Evolutionary conservation across 2,797 vertebrate species (phyloP).

Genomic region (Sebastes cheni): DNA sequence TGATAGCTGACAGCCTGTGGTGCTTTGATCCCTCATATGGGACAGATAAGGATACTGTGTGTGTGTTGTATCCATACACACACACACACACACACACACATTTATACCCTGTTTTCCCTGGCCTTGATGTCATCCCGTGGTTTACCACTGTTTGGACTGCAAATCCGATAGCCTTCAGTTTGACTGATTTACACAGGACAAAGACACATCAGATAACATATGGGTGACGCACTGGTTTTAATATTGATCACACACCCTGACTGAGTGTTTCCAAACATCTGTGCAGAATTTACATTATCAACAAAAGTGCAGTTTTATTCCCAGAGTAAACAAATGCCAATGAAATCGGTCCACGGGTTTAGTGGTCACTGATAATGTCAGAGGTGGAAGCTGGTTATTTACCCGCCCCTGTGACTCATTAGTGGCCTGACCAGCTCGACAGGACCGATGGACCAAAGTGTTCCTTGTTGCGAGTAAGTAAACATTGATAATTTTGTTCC

Average conservation of each 20-base stretch:
- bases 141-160: slow-evolving; percentile 61
- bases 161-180: slow-evolving; percentile 57
- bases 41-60: slow-evolving; percentile 64
- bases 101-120: slow-evolving; percentile 20
- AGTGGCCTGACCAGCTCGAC: slow-evolving; percentile 35
- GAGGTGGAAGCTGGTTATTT: slow-evolving; percentile 66
- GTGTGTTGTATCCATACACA: slow-evolving; percentile 8
- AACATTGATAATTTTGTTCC: slow-evolving; percentile 34
- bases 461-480: slow-evolving; percentile 26
- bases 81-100: slow-evolving; percentile 6
- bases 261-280: slow-evolving; percentile 36
- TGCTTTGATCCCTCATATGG: slow-evolving; percentile 79
- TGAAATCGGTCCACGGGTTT: slow-evolving; percentile 12
- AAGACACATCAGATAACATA: slow-evolving; percentile 45
- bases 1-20: slow-evolving; percentile 53
- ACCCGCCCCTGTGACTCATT: slow-evolving; percentile 63
- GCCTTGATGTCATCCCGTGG: slow-evolving; percentile 45
- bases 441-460: slow-evolving; percentile 18
- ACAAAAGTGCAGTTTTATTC: slow-evolving; percentile 32
- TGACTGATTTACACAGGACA: slow-evolving; percentile 40
- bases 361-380: slow-evolving; percentile 46
- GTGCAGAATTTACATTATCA: slow-evolving; percentile 7
- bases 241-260: slow-evolving; percentile 38
- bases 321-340: slow-evolving; percentile 30
- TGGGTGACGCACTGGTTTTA: slow-evolving; percentile 35